phyloP scores from a whole-genome alignment of 2,113 vertebrate genomes.

The Channa argus region DNA sequence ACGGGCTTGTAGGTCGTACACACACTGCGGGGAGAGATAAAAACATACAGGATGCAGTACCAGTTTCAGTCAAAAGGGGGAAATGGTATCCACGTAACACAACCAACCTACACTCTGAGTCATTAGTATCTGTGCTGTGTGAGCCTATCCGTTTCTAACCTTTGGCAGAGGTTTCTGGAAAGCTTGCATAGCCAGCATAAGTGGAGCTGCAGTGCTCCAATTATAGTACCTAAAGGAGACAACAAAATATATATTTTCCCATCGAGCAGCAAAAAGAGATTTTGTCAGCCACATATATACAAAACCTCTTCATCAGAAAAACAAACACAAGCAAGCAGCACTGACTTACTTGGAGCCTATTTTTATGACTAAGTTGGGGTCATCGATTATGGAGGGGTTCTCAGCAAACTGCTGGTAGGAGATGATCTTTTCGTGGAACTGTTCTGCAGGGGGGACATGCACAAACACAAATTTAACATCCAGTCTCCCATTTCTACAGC shows the following conservation, averaged over 20 bases:
- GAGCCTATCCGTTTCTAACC: conserved; percentile 78
- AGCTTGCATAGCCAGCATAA: conserved; percentile 94
- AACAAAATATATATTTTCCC: conserved; percentile 20
- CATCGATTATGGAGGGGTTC: conserved; percentile 94
- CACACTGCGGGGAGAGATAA: neutral
- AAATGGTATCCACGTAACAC: neutral
- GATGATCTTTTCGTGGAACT: conserved; percentile 90
- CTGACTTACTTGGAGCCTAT: conserved; percentile 93
- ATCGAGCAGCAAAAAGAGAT: conserved; percentile 2
- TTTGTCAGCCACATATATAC: neutral
- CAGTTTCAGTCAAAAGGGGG: conserved; percentile 25
- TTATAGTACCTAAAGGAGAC: conserved; percentile 91
- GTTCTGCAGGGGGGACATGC: conserved; percentile 80
- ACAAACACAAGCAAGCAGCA: neutral
- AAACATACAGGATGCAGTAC: conserved; percentile 28
- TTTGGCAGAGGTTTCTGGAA: conserved; percentile 99
- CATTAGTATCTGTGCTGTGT: conserved; percentile 16
- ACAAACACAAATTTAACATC: neutral
- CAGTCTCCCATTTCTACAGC: neutral
- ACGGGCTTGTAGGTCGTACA: too few relatives aligned
- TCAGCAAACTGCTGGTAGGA: conserved; percentile 93
- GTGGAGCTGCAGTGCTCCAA: conserved; percentile 93
- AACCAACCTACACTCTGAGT: neutral
- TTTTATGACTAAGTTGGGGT: conserved; percentile 96
- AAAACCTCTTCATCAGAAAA: neutral